These are phyloP conservation scores for Hemaris fuciformis DNA, from an alignment of 2,888 invertebrate genomes.

Conservation along the genomic window DNA sequence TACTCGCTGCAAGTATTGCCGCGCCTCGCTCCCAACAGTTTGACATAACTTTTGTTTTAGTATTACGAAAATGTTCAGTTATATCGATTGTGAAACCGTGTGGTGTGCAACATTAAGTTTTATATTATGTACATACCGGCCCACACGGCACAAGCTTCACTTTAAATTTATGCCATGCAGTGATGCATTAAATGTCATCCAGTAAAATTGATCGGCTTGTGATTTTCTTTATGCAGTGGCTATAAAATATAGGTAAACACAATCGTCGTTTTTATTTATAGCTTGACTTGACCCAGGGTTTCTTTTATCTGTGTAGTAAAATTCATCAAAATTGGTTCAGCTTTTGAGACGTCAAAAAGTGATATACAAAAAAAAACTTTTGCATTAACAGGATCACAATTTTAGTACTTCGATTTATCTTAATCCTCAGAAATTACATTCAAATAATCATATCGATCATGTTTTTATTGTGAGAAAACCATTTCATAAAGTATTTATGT, in stretches of 20 bases:
- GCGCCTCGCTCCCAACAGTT: neutral
- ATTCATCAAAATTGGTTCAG: too few relatives aligned
- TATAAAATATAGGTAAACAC: neutral
- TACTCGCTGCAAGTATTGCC: neutral
- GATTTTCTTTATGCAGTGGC: neutral
- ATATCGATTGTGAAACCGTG: neutral
- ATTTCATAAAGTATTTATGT: too few relatives aligned
- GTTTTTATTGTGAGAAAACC: too few relatives aligned
- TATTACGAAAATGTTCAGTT: constrained; percentile 23
- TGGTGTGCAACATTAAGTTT: neutral
- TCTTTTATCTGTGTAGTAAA: too few relatives aligned
- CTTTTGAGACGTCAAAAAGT: too few relatives aligned
- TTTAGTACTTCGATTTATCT: too few relatives aligned
- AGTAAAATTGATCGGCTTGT: neutral
- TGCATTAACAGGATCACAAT: too few relatives aligned
- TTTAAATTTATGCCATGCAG: neutral
- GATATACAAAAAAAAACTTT: too few relatives aligned
- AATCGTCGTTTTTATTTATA: too few relatives aligned
- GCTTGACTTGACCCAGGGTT: too few relatives aligned
- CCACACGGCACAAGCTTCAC: neutral
- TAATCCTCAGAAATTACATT: too few relatives aligned
- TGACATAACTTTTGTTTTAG: constrained; percentile 22
- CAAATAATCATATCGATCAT: too few relatives aligned
- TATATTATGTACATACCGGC: neutral
- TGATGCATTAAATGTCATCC: neutral